These are phyloP conservation scores for Mola mola DNA, from an alignment of 2,113 vertebrate genomes.

Conservation along the genomic window DNA sequence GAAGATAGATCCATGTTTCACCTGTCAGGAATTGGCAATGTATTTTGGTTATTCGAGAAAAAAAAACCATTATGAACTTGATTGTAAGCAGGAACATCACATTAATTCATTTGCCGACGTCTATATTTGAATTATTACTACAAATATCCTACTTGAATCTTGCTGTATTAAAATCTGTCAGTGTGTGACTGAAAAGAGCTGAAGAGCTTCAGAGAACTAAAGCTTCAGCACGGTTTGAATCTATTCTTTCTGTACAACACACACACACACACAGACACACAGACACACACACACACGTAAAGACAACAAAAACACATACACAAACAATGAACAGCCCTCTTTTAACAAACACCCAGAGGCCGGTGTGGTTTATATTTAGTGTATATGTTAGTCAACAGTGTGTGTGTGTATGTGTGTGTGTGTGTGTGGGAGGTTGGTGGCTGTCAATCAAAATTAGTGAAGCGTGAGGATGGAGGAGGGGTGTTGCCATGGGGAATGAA, in stretches of 20 bases:
- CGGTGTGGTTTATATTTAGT: slow-evolving; percentile 49
- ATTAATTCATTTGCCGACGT: neutral
- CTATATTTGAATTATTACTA: neutral
- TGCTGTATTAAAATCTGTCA: neutral
- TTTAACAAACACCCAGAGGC: slow-evolving; percentile 40
- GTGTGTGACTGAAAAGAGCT: neutral
- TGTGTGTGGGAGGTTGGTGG: slow-evolving; percentile 32
- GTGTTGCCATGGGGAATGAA: slow-evolving; percentile 41
- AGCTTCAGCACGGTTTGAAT: neutral
- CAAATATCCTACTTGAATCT: neutral
- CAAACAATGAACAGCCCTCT: slow-evolving; percentile 19
- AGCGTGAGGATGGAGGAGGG: slow-evolving; percentile 62
- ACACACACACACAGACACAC: neutral
- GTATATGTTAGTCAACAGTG: slow-evolving; percentile 40
- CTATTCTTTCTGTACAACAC: neutral
- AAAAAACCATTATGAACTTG: neutral
- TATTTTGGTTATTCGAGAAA: neutral
- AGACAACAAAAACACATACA: slow-evolving; percentile 11
- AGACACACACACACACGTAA: neutral
- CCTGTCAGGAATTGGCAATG: neutral
- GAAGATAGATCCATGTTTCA: too few relatives aligned
- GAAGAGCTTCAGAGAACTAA: neutral
- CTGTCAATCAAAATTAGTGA: slow-evolving; percentile 60
- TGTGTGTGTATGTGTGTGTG: slow-evolving; percentile 34
- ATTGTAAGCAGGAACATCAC: neutral